Evolutionary conservation across 2,888 invertebrate genomes (phyloP), one percentile per base, ranked within the genome.

Genomic region (Ischnus inquisitorius): DNA sequence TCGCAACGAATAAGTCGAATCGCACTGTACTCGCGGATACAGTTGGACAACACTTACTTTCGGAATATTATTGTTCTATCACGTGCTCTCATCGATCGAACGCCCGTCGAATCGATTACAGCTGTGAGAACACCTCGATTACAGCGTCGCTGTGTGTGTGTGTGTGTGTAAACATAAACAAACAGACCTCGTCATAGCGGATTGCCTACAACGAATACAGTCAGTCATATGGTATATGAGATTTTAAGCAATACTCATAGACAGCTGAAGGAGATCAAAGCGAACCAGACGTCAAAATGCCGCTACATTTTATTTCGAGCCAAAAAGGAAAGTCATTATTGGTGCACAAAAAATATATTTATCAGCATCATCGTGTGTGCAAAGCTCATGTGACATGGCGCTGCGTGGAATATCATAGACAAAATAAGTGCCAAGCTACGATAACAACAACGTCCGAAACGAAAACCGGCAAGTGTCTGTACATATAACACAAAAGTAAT

Each of bases 271-370:
- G n/a, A n/a, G n/a, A n/a, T n/a, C n/a, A n/a, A n/a, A n/a, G n/a
- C n/a, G n/a, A n/a, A n/a, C n/a, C n/a, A n/a, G n/a, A n/a, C n/a
- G n/a, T n/a, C n/a, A n/a, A n/a, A n/a, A n/a, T n/a, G n/a, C n/a
- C n/a, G n/a, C n/a, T n/a, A n/a, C n/a, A n/a, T n/a, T n/a, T n/a
- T n/a, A n/a, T n/a, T n/a, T n/a, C n/a, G 25, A 43, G 25, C 46
- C 25, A 67, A 46, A 67, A 67, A 67, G 46, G 67, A 25, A 67
- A 67, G 14, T 46, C 46, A 46, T 25, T 67, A 22, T 46, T 67
- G 25, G 22, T 67, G 4, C 14, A 67, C 14, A 67, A 46, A 46
- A 10, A 46, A 2, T 67, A 12, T 43, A 43, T 46, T 14, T 46
- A 67, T 67, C 12, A 48, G 12, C 22, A 46, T 25, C 46, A 14